Conservation (phyloP, 2,797 vertebrate species). For the Gallinago solitaria region DNA sequence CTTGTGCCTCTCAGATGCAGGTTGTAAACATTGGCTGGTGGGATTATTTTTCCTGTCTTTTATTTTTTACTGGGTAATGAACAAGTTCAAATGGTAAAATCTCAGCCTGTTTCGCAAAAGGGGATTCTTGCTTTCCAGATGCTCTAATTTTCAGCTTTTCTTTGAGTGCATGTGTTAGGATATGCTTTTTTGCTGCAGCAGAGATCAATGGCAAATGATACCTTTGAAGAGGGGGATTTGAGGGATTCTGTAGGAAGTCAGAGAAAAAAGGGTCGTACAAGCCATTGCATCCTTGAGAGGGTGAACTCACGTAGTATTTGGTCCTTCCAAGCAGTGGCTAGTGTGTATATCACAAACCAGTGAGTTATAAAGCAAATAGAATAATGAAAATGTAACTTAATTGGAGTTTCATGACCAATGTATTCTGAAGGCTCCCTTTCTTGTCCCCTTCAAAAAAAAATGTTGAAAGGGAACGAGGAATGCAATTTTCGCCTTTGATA, state of each 20-base stretch:
- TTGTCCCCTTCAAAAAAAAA: neutral
- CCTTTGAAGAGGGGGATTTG: constrained; percentile 43
- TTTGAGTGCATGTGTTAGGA: neutral
- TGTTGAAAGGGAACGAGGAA: neutral
- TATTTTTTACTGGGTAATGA: neutral
- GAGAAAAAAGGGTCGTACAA: constrained; percentile 16
- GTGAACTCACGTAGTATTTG: neutral
- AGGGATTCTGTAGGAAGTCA: constrained; percentile 40
- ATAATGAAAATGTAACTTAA: neutral
- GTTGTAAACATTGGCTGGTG: neutral
- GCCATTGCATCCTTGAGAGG: neutral
- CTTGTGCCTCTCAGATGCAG: neutral
- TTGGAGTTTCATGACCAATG: neutral
- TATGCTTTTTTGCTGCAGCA: constrained; percentile 7
- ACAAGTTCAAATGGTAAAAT: neutral
- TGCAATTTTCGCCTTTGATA: neutral
- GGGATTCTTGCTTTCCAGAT: neutral
- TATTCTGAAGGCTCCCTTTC: neutral
- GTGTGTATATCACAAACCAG: neutral
- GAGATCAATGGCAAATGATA: constrained; percentile 38
- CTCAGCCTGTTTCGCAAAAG: neutral
- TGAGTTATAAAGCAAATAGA: neutral
- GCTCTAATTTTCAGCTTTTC: neutral
- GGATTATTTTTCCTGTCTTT: neutral
- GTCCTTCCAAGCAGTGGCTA: neutral